These are phyloP conservation scores for Abramis brama DNA, from an alignment of 2,113 vertebrate species.

Conservation along the genomic window DNA sequence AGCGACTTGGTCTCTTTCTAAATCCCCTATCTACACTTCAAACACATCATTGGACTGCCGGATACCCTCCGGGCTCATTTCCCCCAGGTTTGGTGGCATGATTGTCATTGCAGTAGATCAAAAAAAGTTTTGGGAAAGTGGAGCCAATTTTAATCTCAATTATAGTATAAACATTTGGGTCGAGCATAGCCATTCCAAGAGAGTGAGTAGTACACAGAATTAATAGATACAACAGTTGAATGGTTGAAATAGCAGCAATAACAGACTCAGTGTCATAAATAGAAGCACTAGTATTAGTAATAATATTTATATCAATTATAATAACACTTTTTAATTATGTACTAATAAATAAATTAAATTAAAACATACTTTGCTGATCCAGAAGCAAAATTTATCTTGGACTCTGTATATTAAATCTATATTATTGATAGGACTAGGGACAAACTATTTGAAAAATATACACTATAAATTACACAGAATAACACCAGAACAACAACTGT, in stretches of 20 bases:
- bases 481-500: neutral
- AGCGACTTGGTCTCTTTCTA: slow-evolving; percentile 54
- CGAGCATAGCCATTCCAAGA: neutral
- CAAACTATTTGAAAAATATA: neutral
- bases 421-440: neutral
- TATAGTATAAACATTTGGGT: slow-evolving; percentile 43
- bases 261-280: neutral
- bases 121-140: slow-evolving; percentile 45
- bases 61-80: slow-evolving; percentile 46
- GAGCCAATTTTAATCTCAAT: slow-evolving; percentile 48
- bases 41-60: slow-evolving; percentile 44
- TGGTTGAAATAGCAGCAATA: neutral
- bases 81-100: slow-evolving; percentile 48
- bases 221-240: neutral
- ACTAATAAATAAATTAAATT: neutral
- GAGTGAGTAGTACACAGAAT: neutral
- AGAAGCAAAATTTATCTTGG: too few species aligned
- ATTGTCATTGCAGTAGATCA: slow-evolving; percentile 34
- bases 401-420: neutral
- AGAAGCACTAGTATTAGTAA: neutral
- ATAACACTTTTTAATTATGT: neutral
- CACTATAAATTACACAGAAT: neutral
- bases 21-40: slow-evolving; percentile 42
- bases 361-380: neutral
- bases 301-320: neutral